Base-by-base conservation (phyloP, 2,888 invertebrate species). In the Lasioglossum lativentre region DNA sequence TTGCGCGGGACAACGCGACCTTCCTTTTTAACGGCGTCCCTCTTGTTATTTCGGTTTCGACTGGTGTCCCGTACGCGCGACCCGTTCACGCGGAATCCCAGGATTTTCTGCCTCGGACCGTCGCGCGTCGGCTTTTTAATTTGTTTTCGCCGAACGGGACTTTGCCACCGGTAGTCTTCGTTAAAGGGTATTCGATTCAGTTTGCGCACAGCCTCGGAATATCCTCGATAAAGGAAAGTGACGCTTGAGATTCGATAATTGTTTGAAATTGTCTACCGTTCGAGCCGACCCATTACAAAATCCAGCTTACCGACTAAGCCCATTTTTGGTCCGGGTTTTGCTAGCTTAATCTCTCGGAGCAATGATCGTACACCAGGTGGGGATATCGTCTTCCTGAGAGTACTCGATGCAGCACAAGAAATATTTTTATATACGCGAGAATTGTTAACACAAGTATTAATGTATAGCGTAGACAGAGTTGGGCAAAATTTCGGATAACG, bases 31-130 rank as follows among this genome's bases (percentile, higher is more conserved):
- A 80, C 16, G 40, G 75, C 23, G 75, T 56, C 47, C 76, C 87
- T 82, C 79, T 71, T 80, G 82, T 88, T 88, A 86, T 87, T 90
- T 84, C 71, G 81, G 75, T 78, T 84, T 86, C 75, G 75, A n/a
- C 42, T 40, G 14, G 80, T 68, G 80, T 59, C 68, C 78, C 47
- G 42, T 68, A 78, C 75, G 85, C 77, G 45, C n/a, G 27, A 14
- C 59, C 23, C 59, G 38, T 42, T 34, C 34, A 16, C 78, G 23
- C 27, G 78, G 72, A 45, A 52, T 75, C 72, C 38, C 38, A 4
- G 6, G 16, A 73, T 79, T 77, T 82, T 72, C 38, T 52, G 38
- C 23, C 63, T 0, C n/a, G 45, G 52, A 40, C 16, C 42, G n/a
- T n/a, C n/a, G n/a, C n/a, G 34, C 34, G 27, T 10, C 71, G 16